phyloP scores from a whole-genome alignment of 1,140 invertebrate species.

The Aricia agestis region DNA sequence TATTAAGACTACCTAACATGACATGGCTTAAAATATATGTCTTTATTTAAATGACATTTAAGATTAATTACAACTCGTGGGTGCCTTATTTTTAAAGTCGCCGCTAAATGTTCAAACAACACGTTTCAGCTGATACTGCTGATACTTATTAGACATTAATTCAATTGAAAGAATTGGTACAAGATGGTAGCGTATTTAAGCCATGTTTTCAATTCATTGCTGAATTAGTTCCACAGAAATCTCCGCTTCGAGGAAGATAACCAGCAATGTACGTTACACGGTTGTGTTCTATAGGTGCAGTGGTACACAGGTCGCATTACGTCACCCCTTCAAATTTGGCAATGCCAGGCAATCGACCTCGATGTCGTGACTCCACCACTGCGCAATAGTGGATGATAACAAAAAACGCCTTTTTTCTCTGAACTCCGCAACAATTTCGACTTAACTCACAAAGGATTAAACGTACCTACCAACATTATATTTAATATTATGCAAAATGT shows the following conservation, averaged over 20 bases:
- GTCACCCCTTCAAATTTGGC: conserved; percentile 65
- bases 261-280: neutral
- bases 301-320: conserved; percentile 35
- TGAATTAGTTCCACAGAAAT: neutral
- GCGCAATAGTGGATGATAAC: conserved; percentile 40
- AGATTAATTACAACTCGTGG: neutral
- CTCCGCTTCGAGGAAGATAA: neutral
- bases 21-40: neutral
- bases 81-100: neutral
- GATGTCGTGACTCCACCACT: conserved; percentile 44
- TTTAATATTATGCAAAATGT: no score
- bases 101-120: conserved; percentile 2
- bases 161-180: neutral
- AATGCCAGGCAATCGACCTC: conserved; percentile 65
- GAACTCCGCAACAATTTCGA: neutral
- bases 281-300: conserved; percentile 4
- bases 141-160: conserved; percentile 1
- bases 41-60: neutral
- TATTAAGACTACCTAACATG: no score
- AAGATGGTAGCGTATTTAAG: neutral
- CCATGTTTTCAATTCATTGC: neutral
- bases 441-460: neutral
- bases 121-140: neutral
- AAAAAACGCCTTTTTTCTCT: conserved; percentile 25
- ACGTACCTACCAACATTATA: no score